Evolutionary conservation across 2,888 invertebrate species (phyloP).

Genomic region (Pandemis heparana): DNA sequence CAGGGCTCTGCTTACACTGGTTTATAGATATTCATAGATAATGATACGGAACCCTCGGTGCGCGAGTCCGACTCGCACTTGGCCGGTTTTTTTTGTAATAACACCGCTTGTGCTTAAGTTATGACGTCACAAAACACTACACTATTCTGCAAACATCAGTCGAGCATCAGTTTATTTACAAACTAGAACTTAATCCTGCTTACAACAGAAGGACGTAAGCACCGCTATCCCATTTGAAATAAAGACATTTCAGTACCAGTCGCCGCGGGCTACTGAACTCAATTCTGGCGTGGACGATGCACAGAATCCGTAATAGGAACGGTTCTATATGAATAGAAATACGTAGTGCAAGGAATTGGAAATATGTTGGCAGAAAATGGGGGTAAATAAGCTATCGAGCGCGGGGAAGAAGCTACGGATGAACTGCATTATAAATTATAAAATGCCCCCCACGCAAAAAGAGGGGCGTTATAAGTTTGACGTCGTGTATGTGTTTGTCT

Average conservation of each 20-base stretch:
- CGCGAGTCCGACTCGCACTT: too few species aligned
- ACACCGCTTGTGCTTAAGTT: too few species aligned
- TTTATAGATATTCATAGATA: too few species aligned
- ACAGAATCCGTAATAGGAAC: slow-evolving; percentile 28
- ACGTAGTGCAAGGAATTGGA: slow-evolving; percentile 26
- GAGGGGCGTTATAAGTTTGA: too few species aligned
- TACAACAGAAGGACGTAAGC: neutral
- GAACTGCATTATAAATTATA: too few species aligned
- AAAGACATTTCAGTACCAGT: slow-evolving; percentile 8
- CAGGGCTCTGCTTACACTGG: too few species aligned
- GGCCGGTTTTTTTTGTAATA: too few species aligned
- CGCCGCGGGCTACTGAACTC: slow-evolving; percentile 28
- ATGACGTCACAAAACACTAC: slow-evolving; percentile 1
- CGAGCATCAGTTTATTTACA: slow-evolving; percentile 19
- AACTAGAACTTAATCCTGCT: slow-evolving; percentile 11
- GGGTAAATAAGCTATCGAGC: slow-evolving; percentile 13
- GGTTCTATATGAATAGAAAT: slow-evolving; percentile 30
- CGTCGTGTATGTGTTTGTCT: too few species aligned
- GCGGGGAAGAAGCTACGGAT: neutral
- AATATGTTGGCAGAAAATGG: slow-evolving; percentile 22
- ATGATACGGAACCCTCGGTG: too few species aligned
- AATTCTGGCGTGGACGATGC: slow-evolving; percentile 32
- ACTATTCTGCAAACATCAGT: neutral
- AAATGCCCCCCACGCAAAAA: too few species aligned
- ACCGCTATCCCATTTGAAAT: neutral